Base-by-base conservation (phyloP, 2,888 invertebrate genomes). In the Amphipoea oculea region DNA sequence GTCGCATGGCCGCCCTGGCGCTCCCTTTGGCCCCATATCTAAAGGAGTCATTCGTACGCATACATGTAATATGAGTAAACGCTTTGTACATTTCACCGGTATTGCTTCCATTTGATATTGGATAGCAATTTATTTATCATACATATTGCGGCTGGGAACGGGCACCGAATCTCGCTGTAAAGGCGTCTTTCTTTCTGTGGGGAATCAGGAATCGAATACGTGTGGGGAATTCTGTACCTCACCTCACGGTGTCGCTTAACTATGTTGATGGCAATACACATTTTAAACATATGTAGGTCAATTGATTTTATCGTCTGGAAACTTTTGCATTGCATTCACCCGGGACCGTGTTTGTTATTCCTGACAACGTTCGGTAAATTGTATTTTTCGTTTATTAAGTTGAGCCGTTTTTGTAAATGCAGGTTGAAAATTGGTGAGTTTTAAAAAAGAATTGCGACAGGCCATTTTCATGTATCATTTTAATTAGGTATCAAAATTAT, bases 41-140 rank as follows among this genome's bases (percentile, higher is more conserved):
- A 81, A 82, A 84, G 85, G 79, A 91, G 89, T 92, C 91, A 90
- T 93, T 92, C 91, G 90, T 93, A 93, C 91, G 90, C 92, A 91
- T 92, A 93, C 90, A 92, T 90, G 94, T 94, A 94, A 94, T 94
- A 95, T 92, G 93, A 95, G 95, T 94, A 94, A 95, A 94, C 93
- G 95, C 92, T 95, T 93, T 96, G 95, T 96, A 96, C 96, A 96
- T 95, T 96, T 96, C 95, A 95, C 93, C 93, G 94, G 94, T 94
- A 95, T 95, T 94, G 95, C 92, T 95, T 94, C 96, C 95, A 96
- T 96, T 96, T 96, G 94, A 96, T 97, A 97, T 97, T 96, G 96
- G 96, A 96, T 96, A 96, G 95, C 96, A 96, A 97, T 97, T 97
- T 97, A 96, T 97, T 97, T 97, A 97, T 96, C 96, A 97, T 97